Evolutionary conservation across 2,888 invertebrate species (phyloP), one percentile per base, ranked within the genome.

Genomic region (Tridacna gigas): DNA sequence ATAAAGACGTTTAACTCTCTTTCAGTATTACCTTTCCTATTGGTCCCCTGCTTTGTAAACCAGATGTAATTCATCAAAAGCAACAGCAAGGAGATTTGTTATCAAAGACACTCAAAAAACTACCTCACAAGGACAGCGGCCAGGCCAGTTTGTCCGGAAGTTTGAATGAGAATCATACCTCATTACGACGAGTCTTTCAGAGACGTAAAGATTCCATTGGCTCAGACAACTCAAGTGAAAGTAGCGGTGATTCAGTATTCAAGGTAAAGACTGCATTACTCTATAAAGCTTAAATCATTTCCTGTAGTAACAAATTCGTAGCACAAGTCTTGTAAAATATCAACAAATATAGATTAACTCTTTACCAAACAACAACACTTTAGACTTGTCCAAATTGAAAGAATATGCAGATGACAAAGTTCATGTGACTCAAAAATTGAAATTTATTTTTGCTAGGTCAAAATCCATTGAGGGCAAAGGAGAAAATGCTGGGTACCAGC

Each of bases 191-290:
- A 67, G 26, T 83, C 37, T 75, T 80, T 25, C 77, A 80, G n/a
- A 60, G 63, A 26, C 47, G 90, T 28, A 90, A 90, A 75, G 86
- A 88, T 66, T 91, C 92, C 11, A 74, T 89, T n/a, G 90, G 90
- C 12, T 92, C 92, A 0, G 92, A 92, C 45, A 93, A 90, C 37
- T 93, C 93, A 0, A 86, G 89, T 74, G 92, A 88, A 67, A 92
- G 92, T 77, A 89, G 90, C 48, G 90, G 91, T 51, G 90, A 90
- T 51, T 86, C 86, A 0, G 37, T 89, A 28, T 89, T 90, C 61
- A 89, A 88, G 86, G 90, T 90, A 82, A 45, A 37, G 37, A 37
- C 2, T 37, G 37, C 37, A 37, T 37, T 37, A 37, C 37, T 37
- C 2, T 37, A 37, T 37, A 37, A 37, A 37, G 7, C 3, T 4